Conservation (phyloP, 1,140 invertebrate genomes). For the Octopus bimaculoides region DNA sequence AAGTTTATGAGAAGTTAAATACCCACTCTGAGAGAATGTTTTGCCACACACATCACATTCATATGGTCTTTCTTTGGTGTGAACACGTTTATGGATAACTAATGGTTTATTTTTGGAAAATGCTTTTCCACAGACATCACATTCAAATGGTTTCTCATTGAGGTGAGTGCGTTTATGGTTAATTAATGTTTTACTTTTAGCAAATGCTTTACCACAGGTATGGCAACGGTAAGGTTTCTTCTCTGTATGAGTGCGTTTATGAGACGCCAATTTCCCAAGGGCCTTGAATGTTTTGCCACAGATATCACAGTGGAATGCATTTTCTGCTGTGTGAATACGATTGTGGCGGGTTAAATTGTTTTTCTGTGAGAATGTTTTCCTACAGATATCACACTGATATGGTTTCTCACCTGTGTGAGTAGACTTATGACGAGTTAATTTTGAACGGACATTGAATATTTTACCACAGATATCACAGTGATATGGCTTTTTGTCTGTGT, state of each 20-base stretch:
- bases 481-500: too few relatives aligned
- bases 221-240: conserved; percentile 56
- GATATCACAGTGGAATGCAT: too few relatives aligned
- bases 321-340: too few relatives aligned
- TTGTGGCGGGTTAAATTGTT: too few relatives aligned
- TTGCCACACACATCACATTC: conserved; percentile 66
- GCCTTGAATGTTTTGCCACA: too few relatives aligned
- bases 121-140: conserved; percentile 16
- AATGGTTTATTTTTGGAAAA: conserved; percentile 46
- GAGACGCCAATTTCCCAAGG: too few relatives aligned
- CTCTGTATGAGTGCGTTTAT: conserved; percentile 45
- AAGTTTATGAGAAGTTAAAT: conserved; percentile 71
- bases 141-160: conserved; percentile 52
- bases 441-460: too few relatives aligned
- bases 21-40: conserved; percentile 56
- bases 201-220: conserved; percentile 49
- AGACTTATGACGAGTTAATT: too few relatives aligned
- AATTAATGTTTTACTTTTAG: conserved; percentile 54
- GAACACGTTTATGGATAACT: conserved; percentile 23
- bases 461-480: too few relatives aligned
- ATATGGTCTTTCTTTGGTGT: conserved; percentile 30
- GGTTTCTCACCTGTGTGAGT: too few relatives aligned
- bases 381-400: too few relatives aligned
- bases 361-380: too few relatives aligned
- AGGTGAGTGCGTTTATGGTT: conserved; percentile 58